Conservation (phyloP, 2,888 invertebrate species). For the Tortricodes alternella region DNA sequence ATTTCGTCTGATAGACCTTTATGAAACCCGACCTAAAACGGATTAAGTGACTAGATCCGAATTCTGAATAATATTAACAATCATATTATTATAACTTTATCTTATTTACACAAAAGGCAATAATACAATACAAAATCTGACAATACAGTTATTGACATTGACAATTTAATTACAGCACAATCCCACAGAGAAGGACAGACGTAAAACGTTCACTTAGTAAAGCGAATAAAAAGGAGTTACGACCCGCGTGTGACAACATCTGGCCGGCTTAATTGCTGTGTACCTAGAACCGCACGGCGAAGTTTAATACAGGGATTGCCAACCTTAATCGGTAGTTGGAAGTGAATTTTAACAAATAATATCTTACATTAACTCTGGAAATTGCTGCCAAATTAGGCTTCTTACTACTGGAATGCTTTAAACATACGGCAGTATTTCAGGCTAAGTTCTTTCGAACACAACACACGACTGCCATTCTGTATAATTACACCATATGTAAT, state of each 20-base stretch:
- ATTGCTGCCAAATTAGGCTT: too few relatives aligned
- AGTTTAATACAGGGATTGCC: slow-evolving; percentile 10
- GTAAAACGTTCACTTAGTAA: slow-evolving; percentile 47
- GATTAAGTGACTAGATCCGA: too few relatives aligned
- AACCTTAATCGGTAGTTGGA: not conserved
- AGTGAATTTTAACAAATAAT: too few relatives aligned
- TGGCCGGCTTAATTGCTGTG: slow-evolving; percentile 55
- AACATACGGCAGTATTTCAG: too few relatives aligned
- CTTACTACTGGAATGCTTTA: too few relatives aligned
- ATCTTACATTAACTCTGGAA: too few relatives aligned
- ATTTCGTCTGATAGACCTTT: too few relatives aligned
- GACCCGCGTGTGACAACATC: slow-evolving; percentile 53
- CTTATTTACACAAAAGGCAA: too few relatives aligned
- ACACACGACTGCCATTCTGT: too few relatives aligned
- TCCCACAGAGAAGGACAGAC: slow-evolving; percentile 26
- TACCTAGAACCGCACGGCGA: slow-evolving; percentile 47
- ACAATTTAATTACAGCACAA: slow-evolving; percentile 22
- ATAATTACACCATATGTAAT: too few relatives aligned
- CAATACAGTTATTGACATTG: slow-evolving; percentile 13
- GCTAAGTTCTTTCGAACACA: too few relatives aligned
- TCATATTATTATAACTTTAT: not conserved
- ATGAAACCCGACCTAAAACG: too few relatives aligned
- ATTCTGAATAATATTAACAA: not conserved
- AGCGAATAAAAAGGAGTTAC: slow-evolving; percentile 71
- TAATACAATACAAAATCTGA: not conserved